Percentiles rank a stretch among this genome's conserved stretches.
phyloP scores from a whole-genome alignment of 2,888 invertebrate species.

The Eupithecia exiguata region DNA sequence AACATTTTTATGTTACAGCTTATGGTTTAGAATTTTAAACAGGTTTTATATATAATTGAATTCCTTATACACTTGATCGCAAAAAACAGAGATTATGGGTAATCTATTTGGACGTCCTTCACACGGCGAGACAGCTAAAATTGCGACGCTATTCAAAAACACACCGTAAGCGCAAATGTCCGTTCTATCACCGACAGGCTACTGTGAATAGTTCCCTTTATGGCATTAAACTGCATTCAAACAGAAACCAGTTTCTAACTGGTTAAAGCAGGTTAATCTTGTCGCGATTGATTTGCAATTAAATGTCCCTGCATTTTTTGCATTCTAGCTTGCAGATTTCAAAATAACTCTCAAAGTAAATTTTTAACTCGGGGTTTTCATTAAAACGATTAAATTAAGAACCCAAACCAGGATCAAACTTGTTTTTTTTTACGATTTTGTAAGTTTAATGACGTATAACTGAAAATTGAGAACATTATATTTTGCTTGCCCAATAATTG shows the following conservation, averaged over 20 bases:
- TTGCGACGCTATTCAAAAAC: slow-evolving; percentile 2
- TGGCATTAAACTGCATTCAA: slow-evolving; percentile 12
- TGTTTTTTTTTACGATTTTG: too few species aligned
- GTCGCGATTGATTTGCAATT: slow-evolving; percentile 1
- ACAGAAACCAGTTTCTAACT: not conserved
- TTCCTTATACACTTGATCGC: not conserved
- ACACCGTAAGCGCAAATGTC: not conserved
- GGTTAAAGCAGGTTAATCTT: not conserved
- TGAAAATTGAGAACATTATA: not conserved
- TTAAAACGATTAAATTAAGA: too few species aligned
- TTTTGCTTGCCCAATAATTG: not conserved
- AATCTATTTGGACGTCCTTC: not conserved
- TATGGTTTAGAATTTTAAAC: not conserved
- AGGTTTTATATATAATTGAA: not conserved
- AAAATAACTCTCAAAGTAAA: not conserved
- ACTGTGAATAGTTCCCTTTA: slow-evolving; percentile 2
- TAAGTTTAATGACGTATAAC: not conserved
- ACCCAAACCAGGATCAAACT: not conserved
- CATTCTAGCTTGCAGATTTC: not conserved
- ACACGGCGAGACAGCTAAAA: not conserved
- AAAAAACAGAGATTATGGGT: not conserved
- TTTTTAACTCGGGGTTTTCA: not conserved
- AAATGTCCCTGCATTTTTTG: slow-evolving; percentile 3
- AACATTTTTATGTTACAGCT: too few species aligned
- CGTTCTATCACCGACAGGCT: not conserved